A percentile compares a stretch with the other conserved stretches of the same genome.
Conservation (phyloP, 2,113 vertebrate species). For the Pteronura brasiliensis region DNA sequence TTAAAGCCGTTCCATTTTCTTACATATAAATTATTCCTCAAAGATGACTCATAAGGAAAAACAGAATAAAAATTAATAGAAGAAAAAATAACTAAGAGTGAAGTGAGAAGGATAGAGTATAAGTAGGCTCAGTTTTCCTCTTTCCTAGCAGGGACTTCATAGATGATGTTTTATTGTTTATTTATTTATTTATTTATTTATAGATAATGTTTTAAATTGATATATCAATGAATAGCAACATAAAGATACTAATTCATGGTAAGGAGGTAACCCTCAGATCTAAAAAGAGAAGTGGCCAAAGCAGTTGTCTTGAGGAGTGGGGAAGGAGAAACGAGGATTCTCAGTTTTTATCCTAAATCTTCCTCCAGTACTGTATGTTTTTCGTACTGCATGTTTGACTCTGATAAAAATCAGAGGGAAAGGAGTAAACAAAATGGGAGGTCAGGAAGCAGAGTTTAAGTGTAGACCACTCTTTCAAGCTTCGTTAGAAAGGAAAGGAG, state of each 20-base stretch:
- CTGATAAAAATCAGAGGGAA: neutral
- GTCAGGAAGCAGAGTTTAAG: neutral
- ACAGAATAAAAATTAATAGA: neutral
- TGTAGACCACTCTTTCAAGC: neutral
- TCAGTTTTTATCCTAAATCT: neutral
- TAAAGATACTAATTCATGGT: neutral
- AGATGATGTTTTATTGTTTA: no score
- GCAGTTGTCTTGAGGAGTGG: neutral
- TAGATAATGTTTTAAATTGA: neutral
- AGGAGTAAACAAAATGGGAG: neutral
- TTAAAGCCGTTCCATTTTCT: neutral
- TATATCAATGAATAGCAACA: neutral
- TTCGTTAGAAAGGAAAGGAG: neutral
- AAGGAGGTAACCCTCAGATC: neutral
- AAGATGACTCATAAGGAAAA: neutral
- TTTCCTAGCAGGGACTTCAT: neutral
- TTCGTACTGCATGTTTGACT: neutral
- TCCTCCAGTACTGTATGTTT: neutral
- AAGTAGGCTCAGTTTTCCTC: neutral
- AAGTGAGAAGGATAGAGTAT: neutral
- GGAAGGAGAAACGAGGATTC: no score
- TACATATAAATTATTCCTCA: neutral
- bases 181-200: no score
- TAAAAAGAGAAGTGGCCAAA: neutral
- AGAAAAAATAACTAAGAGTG: neutral